Evolutionary conservation across 2,113 vertebrate species (phyloP).

Genomic region (Gallinago jamesoni): DNA sequence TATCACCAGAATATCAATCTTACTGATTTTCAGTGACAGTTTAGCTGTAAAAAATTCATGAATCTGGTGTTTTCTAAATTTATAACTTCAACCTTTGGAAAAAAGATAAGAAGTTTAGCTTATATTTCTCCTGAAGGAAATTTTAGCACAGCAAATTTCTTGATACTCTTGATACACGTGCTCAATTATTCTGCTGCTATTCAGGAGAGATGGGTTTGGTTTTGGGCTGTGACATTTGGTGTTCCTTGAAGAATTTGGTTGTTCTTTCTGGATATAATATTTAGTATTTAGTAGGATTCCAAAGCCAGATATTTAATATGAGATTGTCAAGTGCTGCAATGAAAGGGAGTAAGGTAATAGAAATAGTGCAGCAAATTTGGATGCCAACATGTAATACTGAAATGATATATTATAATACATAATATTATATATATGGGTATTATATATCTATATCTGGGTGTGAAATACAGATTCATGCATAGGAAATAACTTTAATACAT

Average conservation of each 20-base stretch:
- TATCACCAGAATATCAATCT: background rate
- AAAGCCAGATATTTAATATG: background rate
- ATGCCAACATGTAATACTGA: background rate
- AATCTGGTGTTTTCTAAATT: background rate
- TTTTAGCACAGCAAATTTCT: background rate
- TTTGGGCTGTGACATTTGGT: background rate
- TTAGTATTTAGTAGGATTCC: background rate
- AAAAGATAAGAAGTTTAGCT: background rate
- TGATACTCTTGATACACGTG: background rate
- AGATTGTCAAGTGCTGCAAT: background rate
- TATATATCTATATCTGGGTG: background rate
- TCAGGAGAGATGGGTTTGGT: background rate
- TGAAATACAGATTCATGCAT: background rate
- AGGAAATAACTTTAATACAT: background rate
- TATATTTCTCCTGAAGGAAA: background rate
- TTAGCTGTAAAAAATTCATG: background rate
- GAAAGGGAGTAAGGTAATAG: background rate
- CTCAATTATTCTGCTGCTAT: background rate
- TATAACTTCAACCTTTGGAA: background rate
- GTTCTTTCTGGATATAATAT: background rate
- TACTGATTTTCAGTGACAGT: background rate
- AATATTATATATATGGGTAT: background rate
- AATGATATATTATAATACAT: background rate
- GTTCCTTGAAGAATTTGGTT: background rate
- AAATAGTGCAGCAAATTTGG: background rate